These are phyloP conservation scores for Corythornis vintsioides DNA, from an alignment of 2,113 vertebrate species.

Conservation along the genomic window DNA sequence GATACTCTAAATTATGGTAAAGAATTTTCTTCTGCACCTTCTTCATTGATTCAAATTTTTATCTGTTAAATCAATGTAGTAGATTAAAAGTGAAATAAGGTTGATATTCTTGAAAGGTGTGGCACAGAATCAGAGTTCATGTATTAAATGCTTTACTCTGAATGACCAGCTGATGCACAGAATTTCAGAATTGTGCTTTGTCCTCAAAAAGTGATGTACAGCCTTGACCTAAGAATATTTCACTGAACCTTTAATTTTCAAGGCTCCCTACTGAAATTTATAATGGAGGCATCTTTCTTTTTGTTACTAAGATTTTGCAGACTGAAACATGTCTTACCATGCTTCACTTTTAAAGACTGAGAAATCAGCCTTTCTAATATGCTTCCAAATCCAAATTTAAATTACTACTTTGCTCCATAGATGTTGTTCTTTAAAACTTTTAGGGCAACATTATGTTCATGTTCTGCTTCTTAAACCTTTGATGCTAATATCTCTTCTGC, in stretches of 20 bases:
- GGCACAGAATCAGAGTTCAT: not conserved
- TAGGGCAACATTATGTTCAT: not conserved
- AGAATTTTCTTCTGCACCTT: not conserved
- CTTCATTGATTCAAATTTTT: not conserved
- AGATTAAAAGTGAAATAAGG: not conserved
- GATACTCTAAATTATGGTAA: not conserved
- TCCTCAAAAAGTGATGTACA: not conserved
- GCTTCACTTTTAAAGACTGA: not conserved
- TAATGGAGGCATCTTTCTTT: not conserved
- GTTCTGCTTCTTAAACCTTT: not conserved
- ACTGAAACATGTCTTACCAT: not conserved
- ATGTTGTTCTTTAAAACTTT: not conserved
- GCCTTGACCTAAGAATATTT: not conserved
- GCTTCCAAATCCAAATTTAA: not conserved
- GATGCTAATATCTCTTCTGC: not conserved
- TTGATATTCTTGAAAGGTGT: not conserved
- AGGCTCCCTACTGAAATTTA: not conserved
- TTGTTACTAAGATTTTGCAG: not conserved
- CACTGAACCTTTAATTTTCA: not conserved
- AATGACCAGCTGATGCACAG: not conserved
- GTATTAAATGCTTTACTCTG: not conserved
- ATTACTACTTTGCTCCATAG: not conserved
- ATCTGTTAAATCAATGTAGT: not conserved
- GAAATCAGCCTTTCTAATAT: not conserved
- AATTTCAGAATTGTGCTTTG: not conserved